Conservation (phyloP, 2,888 invertebrate genomes). For the Apodemia hepburni region DNA sequence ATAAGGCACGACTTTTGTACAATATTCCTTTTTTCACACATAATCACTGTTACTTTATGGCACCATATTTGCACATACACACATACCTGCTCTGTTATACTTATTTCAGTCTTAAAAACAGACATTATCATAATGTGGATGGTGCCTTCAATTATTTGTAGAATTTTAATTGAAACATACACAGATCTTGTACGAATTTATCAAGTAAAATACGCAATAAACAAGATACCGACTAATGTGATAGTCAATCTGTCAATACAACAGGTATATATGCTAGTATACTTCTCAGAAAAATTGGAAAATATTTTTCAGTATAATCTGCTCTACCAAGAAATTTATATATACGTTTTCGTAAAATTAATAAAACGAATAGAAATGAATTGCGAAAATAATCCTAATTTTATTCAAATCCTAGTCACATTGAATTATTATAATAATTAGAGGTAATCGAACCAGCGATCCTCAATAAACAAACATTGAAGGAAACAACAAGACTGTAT, state of each 20-base stretch:
- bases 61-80: constrained; percentile 62
- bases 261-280: no score
- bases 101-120: constrained; percentile 70
- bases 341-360: no score
- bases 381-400: background rate
- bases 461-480: background rate
- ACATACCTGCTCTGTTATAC: constrained; percentile 35
- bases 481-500: background rate
- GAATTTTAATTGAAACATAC: background rate
- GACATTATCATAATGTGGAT: constrained; percentile 67
- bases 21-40: constrained; percentile 37
- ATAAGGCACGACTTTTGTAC: constrained; percentile 35
- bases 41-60: constrained; percentile 58
- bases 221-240: no score
- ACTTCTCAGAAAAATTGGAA: no score
- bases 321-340: no score
- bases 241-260: no score
- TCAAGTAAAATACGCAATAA: background rate
- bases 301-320: no score
- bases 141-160: constrained; percentile 1
- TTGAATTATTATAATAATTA: background rate
- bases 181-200: background rate
- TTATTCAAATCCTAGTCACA: background rate
- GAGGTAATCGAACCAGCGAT: background rate
- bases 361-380: no score